phyloP scores from a whole-genome alignment of 2,888 invertebrate species.

The Encarsia formosa region DNA sequence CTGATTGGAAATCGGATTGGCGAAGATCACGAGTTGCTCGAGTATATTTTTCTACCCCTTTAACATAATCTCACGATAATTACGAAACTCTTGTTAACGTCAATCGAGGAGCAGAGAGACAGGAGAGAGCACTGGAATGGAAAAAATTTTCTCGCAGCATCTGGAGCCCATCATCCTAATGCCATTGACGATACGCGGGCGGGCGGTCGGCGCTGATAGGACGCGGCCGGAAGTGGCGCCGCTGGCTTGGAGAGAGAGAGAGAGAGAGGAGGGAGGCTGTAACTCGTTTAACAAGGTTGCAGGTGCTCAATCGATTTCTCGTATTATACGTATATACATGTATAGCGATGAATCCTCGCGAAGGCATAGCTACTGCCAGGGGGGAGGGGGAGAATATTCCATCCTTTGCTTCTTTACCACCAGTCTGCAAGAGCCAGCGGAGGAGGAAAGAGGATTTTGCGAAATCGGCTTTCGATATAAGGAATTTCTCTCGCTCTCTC shows the following conservation, averaged over 20 bases:
- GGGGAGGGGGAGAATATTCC: conserved; percentile 30
- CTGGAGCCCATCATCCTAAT: no score
- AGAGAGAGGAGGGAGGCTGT: conserved; percentile 19
- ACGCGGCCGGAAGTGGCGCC: conserved; percentile 24
- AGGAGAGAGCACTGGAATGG: background rate
- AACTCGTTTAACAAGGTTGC: conserved; percentile 28
- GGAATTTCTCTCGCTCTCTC: background rate
- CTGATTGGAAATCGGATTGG: no score
- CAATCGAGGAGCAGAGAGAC: background rate
- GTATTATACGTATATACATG: background rate
- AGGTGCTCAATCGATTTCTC: conserved; percentile 21
- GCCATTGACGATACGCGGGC: background rate
- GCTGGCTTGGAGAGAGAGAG: conserved; percentile 27
- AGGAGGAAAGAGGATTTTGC: conserved; percentile 26
- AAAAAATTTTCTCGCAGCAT: no score
- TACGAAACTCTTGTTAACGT: background rate
- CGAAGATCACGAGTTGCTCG: no score
- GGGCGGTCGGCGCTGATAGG: background rate
- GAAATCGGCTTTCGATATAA: conserved; percentile 19
- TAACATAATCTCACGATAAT: no score
- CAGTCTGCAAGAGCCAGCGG: conserved; percentile 2
- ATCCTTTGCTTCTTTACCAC: no score
- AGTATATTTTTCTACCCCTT: no score
- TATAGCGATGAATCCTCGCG: conserved; percentile 7
- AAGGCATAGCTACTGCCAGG: conserved; percentile 22